Percentiles rank a stretch among this genome's conserved stretches.
phyloP scores from a whole-genome alignment of 2,888 invertebrate species.

The Subacronicta megacephala region DNA sequence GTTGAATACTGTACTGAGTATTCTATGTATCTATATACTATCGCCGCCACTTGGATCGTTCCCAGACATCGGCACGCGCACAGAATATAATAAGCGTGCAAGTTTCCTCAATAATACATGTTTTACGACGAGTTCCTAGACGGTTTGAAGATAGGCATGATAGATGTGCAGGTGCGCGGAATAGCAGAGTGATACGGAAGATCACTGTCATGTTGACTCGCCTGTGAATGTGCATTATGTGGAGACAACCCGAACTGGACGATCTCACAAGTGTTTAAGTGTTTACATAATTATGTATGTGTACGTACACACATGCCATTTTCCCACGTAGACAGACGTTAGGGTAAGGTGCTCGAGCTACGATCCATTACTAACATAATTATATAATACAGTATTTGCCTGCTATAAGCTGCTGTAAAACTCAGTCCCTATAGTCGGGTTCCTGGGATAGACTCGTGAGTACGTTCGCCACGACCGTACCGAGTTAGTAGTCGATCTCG shows the following conservation, averaged over 20 bases:
- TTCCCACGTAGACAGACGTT: no score
- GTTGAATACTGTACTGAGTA: background rate
- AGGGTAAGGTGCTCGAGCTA: no score
- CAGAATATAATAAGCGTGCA: constrained; percentile 28
- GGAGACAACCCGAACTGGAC: no score
- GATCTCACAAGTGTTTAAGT: background rate
- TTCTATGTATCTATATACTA: background rate
- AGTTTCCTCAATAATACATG: constrained; percentile 25
- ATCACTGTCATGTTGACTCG: background rate
- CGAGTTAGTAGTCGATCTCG: no score
- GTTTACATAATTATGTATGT: no score
- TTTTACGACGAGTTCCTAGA: constrained; percentile 25
- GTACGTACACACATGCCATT: no score
- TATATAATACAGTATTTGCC: no score
- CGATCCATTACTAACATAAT: no score
- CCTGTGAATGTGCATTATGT: background rate
- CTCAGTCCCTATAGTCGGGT: no score
- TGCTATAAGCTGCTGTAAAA: no score
- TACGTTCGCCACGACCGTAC: no score
- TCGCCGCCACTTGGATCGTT: constrained; percentile 8
- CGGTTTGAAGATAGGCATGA: constrained; percentile 15
- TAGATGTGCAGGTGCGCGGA: constrained; percentile 9
- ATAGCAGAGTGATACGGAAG: constrained; percentile 24
- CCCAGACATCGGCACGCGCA: constrained; percentile 34
- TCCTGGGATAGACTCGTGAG: no score